Evolutionary conservation across 2,888 invertebrate genomes (phyloP).

Genomic region (Archips xylosteana): DNA sequence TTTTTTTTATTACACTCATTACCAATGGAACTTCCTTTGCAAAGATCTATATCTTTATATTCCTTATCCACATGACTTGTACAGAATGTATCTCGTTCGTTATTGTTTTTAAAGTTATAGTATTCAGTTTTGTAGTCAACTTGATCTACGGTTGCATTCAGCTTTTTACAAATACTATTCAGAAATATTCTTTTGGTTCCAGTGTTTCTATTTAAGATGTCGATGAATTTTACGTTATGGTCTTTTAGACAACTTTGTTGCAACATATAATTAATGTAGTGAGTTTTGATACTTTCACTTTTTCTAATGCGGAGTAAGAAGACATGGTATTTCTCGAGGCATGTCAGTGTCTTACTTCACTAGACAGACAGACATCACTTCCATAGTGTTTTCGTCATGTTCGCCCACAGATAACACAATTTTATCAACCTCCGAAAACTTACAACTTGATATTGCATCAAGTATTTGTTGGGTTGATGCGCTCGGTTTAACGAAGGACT

Average conservation of each 20-base stretch:
- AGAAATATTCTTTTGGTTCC: neutral
- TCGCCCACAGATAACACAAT: constrained; percentile 12
- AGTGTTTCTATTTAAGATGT: neutral
- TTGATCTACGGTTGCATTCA: neutral
- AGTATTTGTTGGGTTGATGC: neutral
- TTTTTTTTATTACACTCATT: neutral
- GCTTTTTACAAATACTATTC: neutral
- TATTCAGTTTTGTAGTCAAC: neutral
- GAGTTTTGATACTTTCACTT: neutral
- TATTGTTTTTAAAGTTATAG: neutral
- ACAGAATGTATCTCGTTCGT: neutral
- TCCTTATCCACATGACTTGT: neutral
- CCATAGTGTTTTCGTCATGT: constrained; percentile 12
- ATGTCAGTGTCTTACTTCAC: neutral
- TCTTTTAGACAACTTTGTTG: neutral
- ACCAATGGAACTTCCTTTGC: neutral
- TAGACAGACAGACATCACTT: constrained; percentile 2
- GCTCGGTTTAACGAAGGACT: neutral
- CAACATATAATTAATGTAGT: neutral
- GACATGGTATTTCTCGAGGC: neutral
- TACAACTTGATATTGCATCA: neutral
- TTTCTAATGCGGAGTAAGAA: neutral
- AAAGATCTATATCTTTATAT: neutral
- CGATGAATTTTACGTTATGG: neutral
- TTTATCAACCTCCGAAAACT: constrained; percentile 6